These are phyloP conservation scores for Nasonia vitripennis DNA, from an alignment of 1,140 invertebrate species.

Conservation along the genomic window DNA sequence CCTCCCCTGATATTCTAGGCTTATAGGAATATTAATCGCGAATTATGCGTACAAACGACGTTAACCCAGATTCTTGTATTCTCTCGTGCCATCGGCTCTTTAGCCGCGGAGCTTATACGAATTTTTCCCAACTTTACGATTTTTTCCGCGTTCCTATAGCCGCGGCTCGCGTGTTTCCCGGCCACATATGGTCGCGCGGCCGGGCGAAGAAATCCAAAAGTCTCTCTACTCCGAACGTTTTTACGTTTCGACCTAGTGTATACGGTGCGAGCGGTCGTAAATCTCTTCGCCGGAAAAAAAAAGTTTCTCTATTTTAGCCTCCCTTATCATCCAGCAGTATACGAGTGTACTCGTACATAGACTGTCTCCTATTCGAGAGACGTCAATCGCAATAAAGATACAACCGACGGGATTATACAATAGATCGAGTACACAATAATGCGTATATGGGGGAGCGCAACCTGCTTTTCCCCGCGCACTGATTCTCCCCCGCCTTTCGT, in stretches of 20 bases:
- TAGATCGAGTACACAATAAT: too few relatives aligned
- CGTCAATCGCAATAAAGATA: too few relatives aligned
- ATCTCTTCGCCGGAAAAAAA: not conserved
- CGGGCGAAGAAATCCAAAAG: slow-evolving; percentile 39
- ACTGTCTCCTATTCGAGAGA: too few relatives aligned
- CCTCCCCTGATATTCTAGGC: not conserved
- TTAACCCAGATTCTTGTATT: not conserved
- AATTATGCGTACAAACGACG: not conserved
- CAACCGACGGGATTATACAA: too few relatives aligned
- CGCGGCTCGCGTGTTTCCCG: slow-evolving; percentile 43
- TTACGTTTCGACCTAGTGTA: too few relatives aligned
- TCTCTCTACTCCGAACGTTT: not conserved
- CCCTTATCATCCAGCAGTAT: too few relatives aligned
- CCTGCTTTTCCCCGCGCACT: slow-evolving; percentile 34
- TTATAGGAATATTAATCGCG: not conserved
- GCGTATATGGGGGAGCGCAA: not conserved
- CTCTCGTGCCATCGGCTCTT: slow-evolving; percentile 13
- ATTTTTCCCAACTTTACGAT: slow-evolving; percentile 24
- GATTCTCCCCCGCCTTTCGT: not conserved
- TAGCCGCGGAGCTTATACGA: not conserved
- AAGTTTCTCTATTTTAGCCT: too few relatives aligned
- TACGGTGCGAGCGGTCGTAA: too few relatives aligned
- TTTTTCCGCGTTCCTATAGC: not conserved
- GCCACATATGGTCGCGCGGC: slow-evolving; percentile 17
- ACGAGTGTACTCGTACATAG: too few relatives aligned